Conservation (phyloP, 2,888 invertebrate species). For the Brassicogethes aeneus region DNA sequence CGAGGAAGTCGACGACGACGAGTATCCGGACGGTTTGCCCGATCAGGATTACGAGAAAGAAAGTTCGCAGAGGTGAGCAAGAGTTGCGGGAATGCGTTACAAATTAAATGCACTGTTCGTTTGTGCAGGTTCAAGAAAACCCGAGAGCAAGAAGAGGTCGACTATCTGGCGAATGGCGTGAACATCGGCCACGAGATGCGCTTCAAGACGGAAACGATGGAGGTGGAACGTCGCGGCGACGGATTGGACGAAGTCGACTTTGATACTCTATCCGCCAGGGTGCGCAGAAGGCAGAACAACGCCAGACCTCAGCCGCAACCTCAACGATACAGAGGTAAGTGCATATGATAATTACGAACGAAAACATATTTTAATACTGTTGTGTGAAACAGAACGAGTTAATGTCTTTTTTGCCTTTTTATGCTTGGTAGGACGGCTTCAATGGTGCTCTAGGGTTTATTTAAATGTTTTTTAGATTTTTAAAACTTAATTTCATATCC, state of each 20-base stretch:
- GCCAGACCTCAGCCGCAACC: constrained; percentile 31
- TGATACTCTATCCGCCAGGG: constrained; percentile 70
- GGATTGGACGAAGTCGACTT: constrained; percentile 63
- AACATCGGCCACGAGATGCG: constrained; percentile 74
- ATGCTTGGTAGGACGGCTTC: no score
- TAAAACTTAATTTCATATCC: no score
- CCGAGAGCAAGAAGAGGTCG: constrained; percentile 73
- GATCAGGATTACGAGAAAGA: constrained; percentile 44
- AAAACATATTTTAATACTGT: no score
- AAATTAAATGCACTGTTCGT: not conserved
- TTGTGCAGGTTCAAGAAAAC: constrained; percentile 51
- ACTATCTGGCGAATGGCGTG: constrained; percentile 74
- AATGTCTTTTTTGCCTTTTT: no score
- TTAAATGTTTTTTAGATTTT: no score
- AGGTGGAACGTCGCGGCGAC: constrained; percentile 63
- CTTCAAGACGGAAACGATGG: constrained; percentile 72
- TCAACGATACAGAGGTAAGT: constrained; percentile 45
- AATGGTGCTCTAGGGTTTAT: no score
- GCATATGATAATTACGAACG: no score
- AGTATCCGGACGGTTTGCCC: constrained; percentile 54
- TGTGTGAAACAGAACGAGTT: no score
- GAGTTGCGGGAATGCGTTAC: not conserved
- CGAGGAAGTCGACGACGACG: constrained; percentile 75
- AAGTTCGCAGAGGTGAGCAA: constrained; percentile 39
- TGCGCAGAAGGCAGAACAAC: constrained; percentile 45